phyloP scores from a whole-genome alignment of 2,888 invertebrate genomes.

The Ophion slaviceki region DNA sequence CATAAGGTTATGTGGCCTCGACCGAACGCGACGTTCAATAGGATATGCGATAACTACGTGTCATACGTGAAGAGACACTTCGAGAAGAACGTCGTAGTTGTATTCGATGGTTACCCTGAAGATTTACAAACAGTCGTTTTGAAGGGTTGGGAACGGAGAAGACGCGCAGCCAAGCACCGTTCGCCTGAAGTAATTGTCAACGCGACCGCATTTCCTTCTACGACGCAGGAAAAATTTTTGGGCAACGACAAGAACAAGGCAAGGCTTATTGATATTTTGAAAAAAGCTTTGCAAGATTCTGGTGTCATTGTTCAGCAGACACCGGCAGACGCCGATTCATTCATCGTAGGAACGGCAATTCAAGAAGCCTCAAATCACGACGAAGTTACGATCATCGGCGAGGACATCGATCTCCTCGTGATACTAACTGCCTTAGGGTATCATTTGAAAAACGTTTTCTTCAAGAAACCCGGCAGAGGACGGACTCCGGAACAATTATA shows the following conservation, averaged over 20 bases:
- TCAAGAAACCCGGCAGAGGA: too few species aligned
- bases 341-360: slow-evolving; percentile 49
- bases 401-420: too few species aligned
- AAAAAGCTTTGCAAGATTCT: slow-evolving; percentile 30
- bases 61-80: slow-evolving; percentile 38
- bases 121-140: slow-evolving; percentile 1
- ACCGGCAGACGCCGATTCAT: slow-evolving; percentile 55
- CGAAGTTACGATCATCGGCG: too few species aligned
- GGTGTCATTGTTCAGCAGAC: slow-evolving; percentile 52
- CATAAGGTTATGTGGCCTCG: slow-evolving; percentile 49
- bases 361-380: slow-evolving; percentile 22
- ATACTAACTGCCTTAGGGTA: too few species aligned
- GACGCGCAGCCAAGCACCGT: slow-evolving; percentile 41
- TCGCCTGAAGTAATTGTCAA: slow-evolving; percentile 29
- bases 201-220: slow-evolving; percentile 12
- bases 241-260: slow-evolving; percentile 23
- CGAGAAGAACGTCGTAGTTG: slow-evolving; percentile 13
- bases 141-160: slow-evolving; percentile 39
- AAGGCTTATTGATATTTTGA: not conserved
- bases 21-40: slow-evolving; percentile 29
- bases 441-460: too few species aligned
- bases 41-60: slow-evolving; percentile 39
- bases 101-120: slow-evolving; percentile 51
- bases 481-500: too few species aligned
- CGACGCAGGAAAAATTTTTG: slow-evolving; percentile 32